Evolutionary conservation across 92 coral and sea anemone genomes (phyloP).

Genomic region (Umimayanthus kanabou): DNA sequence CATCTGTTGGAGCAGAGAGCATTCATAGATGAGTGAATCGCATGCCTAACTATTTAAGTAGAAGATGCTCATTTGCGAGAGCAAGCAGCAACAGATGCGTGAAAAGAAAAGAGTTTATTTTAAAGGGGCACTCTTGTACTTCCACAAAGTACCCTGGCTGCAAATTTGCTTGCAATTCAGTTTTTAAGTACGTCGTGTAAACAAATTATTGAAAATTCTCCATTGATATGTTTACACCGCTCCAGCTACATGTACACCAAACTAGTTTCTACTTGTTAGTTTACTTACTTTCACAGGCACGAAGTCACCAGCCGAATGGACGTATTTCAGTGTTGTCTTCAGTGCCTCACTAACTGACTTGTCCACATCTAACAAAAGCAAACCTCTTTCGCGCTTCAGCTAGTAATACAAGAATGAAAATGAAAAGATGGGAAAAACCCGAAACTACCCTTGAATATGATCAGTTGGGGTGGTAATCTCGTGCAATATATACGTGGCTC

Average conservation of each 20-base stretch:
- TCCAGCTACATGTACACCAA: not conserved
- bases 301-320: constrained; percentile 50
- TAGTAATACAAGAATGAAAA: not conserved
- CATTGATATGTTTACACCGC: not conserved
- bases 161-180: too few species aligned
- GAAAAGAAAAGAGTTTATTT: too few species aligned
- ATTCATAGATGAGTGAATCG: not conserved
- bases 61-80: not conserved
- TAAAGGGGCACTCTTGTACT: too few species aligned
- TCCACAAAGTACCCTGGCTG: not conserved
- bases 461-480: too few species aligned
- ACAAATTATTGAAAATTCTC: not conserved
- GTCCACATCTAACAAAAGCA: constrained; percentile 83
- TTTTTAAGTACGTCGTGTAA: too few species aligned
- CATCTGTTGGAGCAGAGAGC: not conserved
- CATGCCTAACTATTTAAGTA: too few species aligned
- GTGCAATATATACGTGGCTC: too few species aligned
- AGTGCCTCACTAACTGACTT: constrained; percentile 49
- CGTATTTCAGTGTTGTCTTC: constrained; percentile 66
- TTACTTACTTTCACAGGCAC: constrained; percentile 64
- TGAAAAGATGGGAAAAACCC: not conserved
- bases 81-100: not conserved
- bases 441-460: not conserved
- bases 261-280: not conserved
- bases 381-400: constrained; percentile 77